Conservation (phyloP, 2,113 vertebrate genomes). For the Tragelaphus buxtoni region DNA sequence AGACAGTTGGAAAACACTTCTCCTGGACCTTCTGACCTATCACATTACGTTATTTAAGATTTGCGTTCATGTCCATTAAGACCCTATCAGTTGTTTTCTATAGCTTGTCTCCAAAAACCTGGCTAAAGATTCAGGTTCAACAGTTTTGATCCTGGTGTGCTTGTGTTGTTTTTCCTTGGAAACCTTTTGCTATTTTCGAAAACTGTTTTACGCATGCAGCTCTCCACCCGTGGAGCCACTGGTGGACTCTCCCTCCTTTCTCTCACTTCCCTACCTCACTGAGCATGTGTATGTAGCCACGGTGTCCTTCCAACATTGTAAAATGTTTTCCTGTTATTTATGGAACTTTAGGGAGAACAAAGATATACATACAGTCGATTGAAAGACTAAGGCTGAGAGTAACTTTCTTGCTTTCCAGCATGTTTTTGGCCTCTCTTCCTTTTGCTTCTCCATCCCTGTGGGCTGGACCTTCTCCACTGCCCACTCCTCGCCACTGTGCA, state of each 20-base stretch:
- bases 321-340: not conserved
- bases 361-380: not conserved
- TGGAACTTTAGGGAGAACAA: not conserved
- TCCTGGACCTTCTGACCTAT: not conserved
- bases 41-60: not conserved
- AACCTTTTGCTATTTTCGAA: not conserved
- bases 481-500: not conserved
- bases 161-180: not conserved
- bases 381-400: not conserved
- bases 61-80: not conserved
- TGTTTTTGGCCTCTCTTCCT: not conserved
- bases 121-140: not conserved
- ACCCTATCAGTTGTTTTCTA: not conserved
- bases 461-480: not conserved
- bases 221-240: not conserved
- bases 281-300: not conserved
- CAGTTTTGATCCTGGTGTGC: not conserved
- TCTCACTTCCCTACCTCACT: not conserved
- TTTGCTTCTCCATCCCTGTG: not conserved
- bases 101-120: too few species aligned
- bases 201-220: not conserved
- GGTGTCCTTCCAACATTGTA: not conserved
- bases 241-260: not conserved
- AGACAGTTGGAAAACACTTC: not conserved
- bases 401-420: not conserved